Conservation (phyloP, 2,797 vertebrate species). For the Novumbra hubbsi region DNA sequence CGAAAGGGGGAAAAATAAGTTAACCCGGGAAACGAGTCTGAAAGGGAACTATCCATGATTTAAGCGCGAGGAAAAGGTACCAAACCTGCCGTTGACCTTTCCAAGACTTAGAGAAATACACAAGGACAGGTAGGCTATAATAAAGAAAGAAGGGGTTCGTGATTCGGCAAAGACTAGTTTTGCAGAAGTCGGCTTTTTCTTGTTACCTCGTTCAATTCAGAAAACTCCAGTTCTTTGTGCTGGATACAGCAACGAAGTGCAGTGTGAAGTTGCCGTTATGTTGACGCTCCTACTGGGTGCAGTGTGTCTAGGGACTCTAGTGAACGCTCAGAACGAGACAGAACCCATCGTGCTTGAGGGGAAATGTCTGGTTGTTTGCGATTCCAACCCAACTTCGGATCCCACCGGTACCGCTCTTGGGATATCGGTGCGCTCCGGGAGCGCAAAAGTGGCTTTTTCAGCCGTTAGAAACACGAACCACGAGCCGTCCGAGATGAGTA, state of each 20-base stretch:
- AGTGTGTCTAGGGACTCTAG: conserved; percentile 80
- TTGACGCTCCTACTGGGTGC: conserved; percentile 81
- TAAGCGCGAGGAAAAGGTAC: not conserved
- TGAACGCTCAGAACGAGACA: conserved; percentile 90
- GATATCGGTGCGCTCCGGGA: conserved; percentile 96
- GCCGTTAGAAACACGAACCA: conserved; percentile 97
- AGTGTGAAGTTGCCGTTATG: conserved; percentile 70
- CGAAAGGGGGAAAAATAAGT: conserved; percentile 31
- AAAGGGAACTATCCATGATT: conserved; percentile 1
- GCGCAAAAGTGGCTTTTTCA: conserved; percentile 96
- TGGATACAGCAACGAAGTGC: conserved; percentile 49
- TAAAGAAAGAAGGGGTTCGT: conserved; percentile 24
- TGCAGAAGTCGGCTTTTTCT: conserved; percentile 20
- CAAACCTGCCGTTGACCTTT: not conserved
- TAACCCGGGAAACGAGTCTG: conserved; percentile 25
- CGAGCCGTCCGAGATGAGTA: conserved; percentile 98
- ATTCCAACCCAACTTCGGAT: conserved; percentile 94
- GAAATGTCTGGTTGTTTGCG: conserved; percentile 96
- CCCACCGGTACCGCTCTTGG: conserved; percentile 94
- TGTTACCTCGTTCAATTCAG: not conserved
- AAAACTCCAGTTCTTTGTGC: conserved; percentile 19
- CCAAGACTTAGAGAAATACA: conserved; percentile 8
- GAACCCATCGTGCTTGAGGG: conserved; percentile 95
- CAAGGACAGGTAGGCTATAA: conserved; percentile 22
- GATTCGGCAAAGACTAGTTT: conserved; percentile 29